Conservation (phyloP, 1,140 invertebrate genomes). For the Drosophila eugracilis region DNA sequence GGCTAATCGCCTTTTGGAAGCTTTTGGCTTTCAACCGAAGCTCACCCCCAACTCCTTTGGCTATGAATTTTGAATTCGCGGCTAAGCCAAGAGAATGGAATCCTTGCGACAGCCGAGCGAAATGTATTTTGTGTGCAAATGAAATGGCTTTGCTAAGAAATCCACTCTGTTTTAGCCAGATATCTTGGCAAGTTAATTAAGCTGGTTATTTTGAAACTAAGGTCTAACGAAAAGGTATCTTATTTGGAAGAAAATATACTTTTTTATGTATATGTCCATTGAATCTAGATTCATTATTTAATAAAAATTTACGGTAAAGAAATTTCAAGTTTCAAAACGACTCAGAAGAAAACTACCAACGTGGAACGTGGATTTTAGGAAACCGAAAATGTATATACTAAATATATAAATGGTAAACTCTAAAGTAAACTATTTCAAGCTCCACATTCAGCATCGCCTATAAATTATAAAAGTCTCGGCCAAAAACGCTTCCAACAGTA, state of each 20-base stretch:
- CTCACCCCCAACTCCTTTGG: not conserved
- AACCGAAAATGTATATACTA: too few species aligned
- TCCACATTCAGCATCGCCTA: not conserved
- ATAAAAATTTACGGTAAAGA: too few species aligned
- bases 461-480: not conserved
- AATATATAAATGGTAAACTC: too few species aligned
- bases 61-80: constrained; percentile 76
- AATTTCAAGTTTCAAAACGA: too few species aligned
- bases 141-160: constrained; percentile 40
- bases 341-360: too few species aligned
- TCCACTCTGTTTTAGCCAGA: not conserved
- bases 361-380: too few species aligned
- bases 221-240: not conserved
- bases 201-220: constrained; percentile 3
- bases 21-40: constrained; percentile 23
- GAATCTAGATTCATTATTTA: too few species aligned
- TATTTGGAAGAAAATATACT: too few species aligned
- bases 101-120: constrained; percentile 29
- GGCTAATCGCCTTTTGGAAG: constrained; percentile 70
- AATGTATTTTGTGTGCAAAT: constrained; percentile 72
- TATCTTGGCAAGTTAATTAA: constrained; percentile 42
- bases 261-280: not conserved
- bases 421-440: too few species aligned
- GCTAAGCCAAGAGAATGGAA: constrained; percentile 46
- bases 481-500: not conserved